phyloP scores from a whole-genome alignment of 2,113 vertebrate genomes.

The Leucopternis melanops region DNA sequence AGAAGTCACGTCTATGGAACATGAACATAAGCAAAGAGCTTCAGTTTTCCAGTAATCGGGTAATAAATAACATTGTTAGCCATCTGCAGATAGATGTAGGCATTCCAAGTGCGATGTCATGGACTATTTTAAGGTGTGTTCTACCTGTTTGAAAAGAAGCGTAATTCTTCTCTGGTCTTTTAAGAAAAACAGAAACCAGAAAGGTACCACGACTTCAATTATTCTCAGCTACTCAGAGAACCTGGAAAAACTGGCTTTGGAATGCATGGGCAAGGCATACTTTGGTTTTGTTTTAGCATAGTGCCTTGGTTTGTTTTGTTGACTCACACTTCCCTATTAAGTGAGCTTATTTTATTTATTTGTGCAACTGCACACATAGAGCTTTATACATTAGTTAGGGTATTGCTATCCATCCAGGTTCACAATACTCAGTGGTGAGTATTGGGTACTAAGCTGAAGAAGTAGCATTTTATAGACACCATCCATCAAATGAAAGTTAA shows the following conservation, averaged over 20 bases:
- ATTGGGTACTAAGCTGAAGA: background rate
- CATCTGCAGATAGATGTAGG: background rate
- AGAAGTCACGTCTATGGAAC: background rate
- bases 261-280: background rate
- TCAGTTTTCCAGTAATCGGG: background rate
- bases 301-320: background rate
- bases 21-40: background rate
- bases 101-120: background rate
- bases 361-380: accelerated
- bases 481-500: background rate
- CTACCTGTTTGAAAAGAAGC: background rate
- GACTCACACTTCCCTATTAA: background rate
- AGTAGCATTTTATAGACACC: background rate
- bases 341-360: background rate
- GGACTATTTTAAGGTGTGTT: background rate
- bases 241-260: background rate
- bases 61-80: background rate
- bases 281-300: background rate
- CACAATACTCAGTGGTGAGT: background rate
- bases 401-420: background rate
- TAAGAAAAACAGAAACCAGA: background rate
- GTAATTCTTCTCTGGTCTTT: background rate
- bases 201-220: accelerated
- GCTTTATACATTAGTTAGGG: background rate
- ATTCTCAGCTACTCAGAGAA: background rate